Evolutionary conservation across 1,140 invertebrate genomes (phyloP), one percentile per base, ranked within the genome.

Genomic region (Cryptotermes secundus): DNA sequence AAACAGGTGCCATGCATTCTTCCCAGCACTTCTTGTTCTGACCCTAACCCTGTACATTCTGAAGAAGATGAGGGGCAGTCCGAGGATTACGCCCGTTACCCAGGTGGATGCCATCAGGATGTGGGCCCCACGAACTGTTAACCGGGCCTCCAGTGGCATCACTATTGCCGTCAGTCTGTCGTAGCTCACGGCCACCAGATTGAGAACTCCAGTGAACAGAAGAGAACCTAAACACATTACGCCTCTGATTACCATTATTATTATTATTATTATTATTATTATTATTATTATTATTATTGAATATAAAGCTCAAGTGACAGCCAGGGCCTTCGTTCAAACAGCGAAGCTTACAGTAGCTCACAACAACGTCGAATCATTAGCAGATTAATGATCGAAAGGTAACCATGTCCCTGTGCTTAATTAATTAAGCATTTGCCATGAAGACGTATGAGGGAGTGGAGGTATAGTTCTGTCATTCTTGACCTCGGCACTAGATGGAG

Each of bases 121-220:
- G 81, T 92, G 91, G 9, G 93, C 92, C 65, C 89, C 91, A 85
- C 89, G 89, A 49, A 91, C 90, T 1, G 93, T 94, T 86, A 96
- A 88, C 86, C 93, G 90, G 12, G 92, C 92, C 87, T 95, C 92
- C 87, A 93, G 89, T 24, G 96, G 95, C 85, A 95, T 90, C 0
- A 95, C 94, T 36, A 97, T 95, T 12, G 95, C 95, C 16, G 95
- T 93, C 26, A 97, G 91, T 34, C 96, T 91, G 88, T 97, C 96
- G 83, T 96, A 94, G n/a, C 94, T 96, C 45, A 97, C 95, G 9
- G 93, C 91, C 31, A 95, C 94, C 79, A 97, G 90, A 53, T 94
- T 96, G 79, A 95, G 93, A 0, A 97, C 95, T 83, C 94, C 94
- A 6, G 93, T 92, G 49, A 96, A 89, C 6, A 96, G 89, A 80